Base-by-base conservation (phyloP, 1,140 invertebrate species). In the Achroia grisella region DNA sequence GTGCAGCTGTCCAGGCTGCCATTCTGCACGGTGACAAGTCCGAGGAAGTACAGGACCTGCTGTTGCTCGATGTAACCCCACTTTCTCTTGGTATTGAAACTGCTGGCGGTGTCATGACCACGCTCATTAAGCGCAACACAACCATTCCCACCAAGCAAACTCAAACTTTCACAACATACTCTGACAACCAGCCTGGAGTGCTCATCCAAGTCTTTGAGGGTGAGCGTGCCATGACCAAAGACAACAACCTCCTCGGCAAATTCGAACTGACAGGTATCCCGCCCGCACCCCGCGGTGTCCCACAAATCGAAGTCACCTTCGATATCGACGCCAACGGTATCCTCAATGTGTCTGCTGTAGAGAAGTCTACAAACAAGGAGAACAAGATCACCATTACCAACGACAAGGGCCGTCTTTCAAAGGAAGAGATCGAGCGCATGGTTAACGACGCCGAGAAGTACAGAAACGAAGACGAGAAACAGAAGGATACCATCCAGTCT, bases 371-470 rank as follows among this genome's bases (percentile, higher is more conserved):
- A 4, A 93, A 93, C 11, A 92, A 91, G 52, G 89, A 88, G 6
- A 92, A 95, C 61, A 93, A 91, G 59, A 93, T 94, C 41, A 90
- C 93, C n/a, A 98, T 98, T 43, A 95, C 93, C 36, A 98, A 98
- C 66, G 96, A 98, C 75, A 97, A 97, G 78, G 95, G 96, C 3
- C 89, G 96, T 32, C 84, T 98, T 2, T 93, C 91, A 4, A 94
- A 97, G 69, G 93, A 94, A 14, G 95, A 98, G 62, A 98, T 98
- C 60, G 95, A 98, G 58, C 86, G 91, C 14, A 98, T 98, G 97
- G 87, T 98, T 11, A 75, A 88, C 28, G 92, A 93, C 29, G 92
- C 92, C n/a, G 91, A 93, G 48, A 90, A 88, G 54, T 93, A 91
- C 66, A 90, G 89, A 55, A 86, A 87, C 17, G 91, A 92, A 59